Conservation (phyloP, 2,888 invertebrate genomes). For the Drosophila neonasuta region DNA sequence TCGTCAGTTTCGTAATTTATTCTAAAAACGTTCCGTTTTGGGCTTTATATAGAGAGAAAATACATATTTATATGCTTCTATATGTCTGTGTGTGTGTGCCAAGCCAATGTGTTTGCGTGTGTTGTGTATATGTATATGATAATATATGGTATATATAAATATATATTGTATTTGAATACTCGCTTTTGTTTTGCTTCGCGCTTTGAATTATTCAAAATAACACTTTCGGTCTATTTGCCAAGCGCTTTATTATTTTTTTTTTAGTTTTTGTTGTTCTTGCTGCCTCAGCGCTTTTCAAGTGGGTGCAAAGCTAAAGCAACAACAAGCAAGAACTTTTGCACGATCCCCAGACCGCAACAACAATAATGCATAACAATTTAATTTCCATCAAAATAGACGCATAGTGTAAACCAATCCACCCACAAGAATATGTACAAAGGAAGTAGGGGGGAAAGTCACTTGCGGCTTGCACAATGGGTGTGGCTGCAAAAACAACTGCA, state of each 20-base stretch:
- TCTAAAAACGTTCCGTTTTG: constrained; percentile 77
- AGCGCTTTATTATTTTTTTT: constrained; percentile 25
- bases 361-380: constrained; percentile 66
- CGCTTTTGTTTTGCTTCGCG: constrained; percentile 48
- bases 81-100: constrained; percentile 17
- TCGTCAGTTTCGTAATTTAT: constrained; percentile 77
- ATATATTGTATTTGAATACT: constrained; percentile 42
- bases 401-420: constrained; percentile 44
- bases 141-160: constrained; percentile 10
- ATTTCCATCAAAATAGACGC: constrained; percentile 64
- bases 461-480: constrained; percentile 47
- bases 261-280: constrained; percentile 9
- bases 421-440: constrained; percentile 23
- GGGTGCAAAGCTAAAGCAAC: constrained; percentile 57
- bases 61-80: constrained; percentile 42
- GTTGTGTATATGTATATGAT: constrained; percentile 16
- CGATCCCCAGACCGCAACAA: constrained; percentile 63
- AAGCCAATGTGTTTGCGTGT: constrained; percentile 7
- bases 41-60: constrained; percentile 59
- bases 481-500: constrained; percentile 13
- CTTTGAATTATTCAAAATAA: constrained; percentile 75
- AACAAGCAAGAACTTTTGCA: constrained; percentile 56
- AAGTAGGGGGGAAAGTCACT: constrained; percentile 1
- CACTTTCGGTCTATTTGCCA: constrained; percentile 68
- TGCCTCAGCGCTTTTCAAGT: constrained; percentile 70